phyloP scores from a whole-genome alignment of 2,888 invertebrate genomes.

The Criorhina ranunculi region DNA sequence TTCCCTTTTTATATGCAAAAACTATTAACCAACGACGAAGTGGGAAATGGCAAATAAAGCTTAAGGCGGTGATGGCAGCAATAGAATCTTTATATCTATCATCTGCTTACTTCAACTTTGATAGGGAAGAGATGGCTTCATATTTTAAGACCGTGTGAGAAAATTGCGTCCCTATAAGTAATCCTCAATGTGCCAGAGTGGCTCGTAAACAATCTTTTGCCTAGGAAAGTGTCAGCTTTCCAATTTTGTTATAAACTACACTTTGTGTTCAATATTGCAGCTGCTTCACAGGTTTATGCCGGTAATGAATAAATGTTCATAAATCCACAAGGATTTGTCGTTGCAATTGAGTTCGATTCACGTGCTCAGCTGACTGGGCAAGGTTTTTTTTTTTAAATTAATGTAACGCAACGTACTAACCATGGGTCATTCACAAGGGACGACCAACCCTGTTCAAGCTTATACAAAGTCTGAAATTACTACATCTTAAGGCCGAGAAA shows the following conservation, averaged over 20 bases:
- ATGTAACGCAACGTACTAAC: background rate
- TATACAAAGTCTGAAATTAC: no score
- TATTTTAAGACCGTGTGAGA: constrained; percentile 53
- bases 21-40: constrained; percentile 54
- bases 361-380: background rate
- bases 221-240: constrained; percentile 24
- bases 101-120: constrained; percentile 38
- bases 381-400: background rate
- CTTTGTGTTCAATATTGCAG: constrained; percentile 32
- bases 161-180: constrained; percentile 62
- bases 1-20: constrained; percentile 58
- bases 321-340: background rate
- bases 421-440: background rate
- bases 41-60: constrained; percentile 48
- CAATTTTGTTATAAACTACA: constrained; percentile 31
- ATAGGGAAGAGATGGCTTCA: constrained; percentile 43
- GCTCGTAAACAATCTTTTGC: constrained; percentile 54
- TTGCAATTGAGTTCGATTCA: background rate
- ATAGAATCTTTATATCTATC: constrained; percentile 29
- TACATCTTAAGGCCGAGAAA: background rate
- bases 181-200: constrained; percentile 47
- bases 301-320: constrained; percentile 37
- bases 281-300: constrained; percentile 20
- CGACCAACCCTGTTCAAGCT: no score
- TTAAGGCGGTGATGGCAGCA: constrained; percentile 36